A percentile compares a stretch with the other conserved stretches of the same genome.
Conservation (phyloP, 2,797 vertebrate species). For the Lacerta agilis region DNA sequence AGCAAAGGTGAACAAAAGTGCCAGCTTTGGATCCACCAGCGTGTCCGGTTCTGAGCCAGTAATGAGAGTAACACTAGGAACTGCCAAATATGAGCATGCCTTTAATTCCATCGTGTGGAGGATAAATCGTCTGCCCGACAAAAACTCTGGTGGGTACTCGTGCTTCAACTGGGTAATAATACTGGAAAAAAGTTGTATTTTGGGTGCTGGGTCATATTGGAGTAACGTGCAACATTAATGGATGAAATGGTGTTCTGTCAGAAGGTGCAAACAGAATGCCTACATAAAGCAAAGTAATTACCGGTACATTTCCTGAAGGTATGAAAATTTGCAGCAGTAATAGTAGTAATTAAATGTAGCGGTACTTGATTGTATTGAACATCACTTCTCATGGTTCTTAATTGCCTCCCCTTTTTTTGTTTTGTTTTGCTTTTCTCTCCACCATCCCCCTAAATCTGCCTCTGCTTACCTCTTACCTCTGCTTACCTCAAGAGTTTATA, state of each 20-base stretch:
- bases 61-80: slow-evolving; percentile 90
- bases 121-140: slow-evolving; percentile 88
- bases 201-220: not conserved
- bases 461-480: not conserved
- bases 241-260: not conserved
- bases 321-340: not conserved
- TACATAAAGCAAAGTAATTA: not conserved
- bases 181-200: not conserved
- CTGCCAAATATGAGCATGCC: slow-evolving; percentile 90
- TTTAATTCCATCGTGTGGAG: slow-evolving; percentile 91
- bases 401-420: not conserved
- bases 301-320: not conserved
- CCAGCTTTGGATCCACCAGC: slow-evolving; percentile 85
- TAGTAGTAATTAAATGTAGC: not conserved
- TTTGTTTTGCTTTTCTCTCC: not conserved
- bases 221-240: no score
- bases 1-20: slow-evolving; percentile 89
- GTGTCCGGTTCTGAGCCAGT: slow-evolving; percentile 88
- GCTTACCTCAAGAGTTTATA: no score
- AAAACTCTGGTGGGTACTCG: slow-evolving; percentile 87
- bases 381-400: not conserved
- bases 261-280: not conserved
- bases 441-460: not conserved
- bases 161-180: not conserved
- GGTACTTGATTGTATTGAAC: not conserved